Evolutionary conservation across 2,888 invertebrate genomes (phyloP), one percentile per base, ranked within the genome.

Genomic region (Calameuta filiformis): DNA sequence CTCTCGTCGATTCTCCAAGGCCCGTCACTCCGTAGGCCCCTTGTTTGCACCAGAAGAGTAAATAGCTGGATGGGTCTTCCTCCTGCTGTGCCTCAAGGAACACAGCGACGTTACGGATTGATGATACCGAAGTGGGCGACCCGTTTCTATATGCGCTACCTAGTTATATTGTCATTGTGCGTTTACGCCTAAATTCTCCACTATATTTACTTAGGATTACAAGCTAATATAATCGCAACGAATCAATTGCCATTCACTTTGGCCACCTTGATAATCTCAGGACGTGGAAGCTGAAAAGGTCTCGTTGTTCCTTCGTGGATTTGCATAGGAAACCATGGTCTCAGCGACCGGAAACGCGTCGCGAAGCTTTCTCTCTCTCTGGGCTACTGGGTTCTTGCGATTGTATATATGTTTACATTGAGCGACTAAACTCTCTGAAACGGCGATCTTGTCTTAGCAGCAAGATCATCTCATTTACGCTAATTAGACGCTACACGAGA

Each of bases 21-120:
- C 15, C 40, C 40, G 40, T 80, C 83, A 79, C 80, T 81, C 81
- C 75, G 82, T 83, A 83, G 82, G 83, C 83, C 82, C 81, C 82
- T 81, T 87, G 86, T 87, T 87, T 87, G 35, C 35, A 86, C 85
- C 85, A 83, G 84, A 83, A 82, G 80, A 85, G 86, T 84, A 87
- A 88, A 88, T 84, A 87, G 83, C 84, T 83, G 79, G 84, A 84
- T 83, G 81, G 77, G 76, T 76, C 76, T 71, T 73, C 76, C 71
- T 76, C 73, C 78, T 75, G 71, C 73, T n/a, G 74, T 75, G 78
- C 77, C 77, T 69, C 73, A 71, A 80, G 77, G 77, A 80, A 80
- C 82, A 79, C 40, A 68, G 73, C 73, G 69, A 69, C 9, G 69
- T 69, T 69, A 31, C 69, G 69, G 40, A 69, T 15, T 69, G 69